phyloP scores from a whole-genome alignment of 2,888 invertebrate genomes.

The Dyspetes luteomarginatus region DNA sequence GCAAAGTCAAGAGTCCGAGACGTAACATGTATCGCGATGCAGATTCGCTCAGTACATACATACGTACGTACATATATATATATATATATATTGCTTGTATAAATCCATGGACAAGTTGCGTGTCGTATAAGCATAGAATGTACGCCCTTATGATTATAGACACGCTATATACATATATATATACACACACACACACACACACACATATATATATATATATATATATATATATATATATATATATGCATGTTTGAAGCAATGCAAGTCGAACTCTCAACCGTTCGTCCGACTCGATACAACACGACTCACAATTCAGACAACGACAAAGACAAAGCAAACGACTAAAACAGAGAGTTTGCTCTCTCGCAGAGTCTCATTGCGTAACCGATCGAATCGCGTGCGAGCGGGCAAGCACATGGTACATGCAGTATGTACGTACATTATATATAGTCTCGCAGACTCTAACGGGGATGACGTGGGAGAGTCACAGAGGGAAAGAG shows the following conservation, averaged over 20 bases:
- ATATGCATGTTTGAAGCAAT: too few species aligned
- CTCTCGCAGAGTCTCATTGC: conserved; percentile 61
- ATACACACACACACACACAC: too few species aligned
- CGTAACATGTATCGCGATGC: conserved; percentile 28
- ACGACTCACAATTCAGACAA: neutral
- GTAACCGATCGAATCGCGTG: conserved; percentile 73
- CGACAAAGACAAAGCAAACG: conserved; percentile 32
- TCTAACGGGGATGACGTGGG: conserved; percentile 56
- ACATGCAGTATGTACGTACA: too few species aligned
- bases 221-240: too few species aligned
- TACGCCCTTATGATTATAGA: too few species aligned
- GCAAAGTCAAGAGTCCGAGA: conserved; percentile 55
- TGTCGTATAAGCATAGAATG: too few species aligned
- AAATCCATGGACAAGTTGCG: too few species aligned
- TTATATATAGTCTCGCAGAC: conserved; percentile 18
- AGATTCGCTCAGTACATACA: neutral
- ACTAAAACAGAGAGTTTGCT: too few species aligned
- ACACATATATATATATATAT: too few species aligned
- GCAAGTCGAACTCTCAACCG: conserved; percentile 25
- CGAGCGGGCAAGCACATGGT: too few species aligned
- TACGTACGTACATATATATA: neutral
- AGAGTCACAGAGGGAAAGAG: conserved; percentile 41
- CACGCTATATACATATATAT: too few species aligned
- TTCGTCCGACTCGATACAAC: neutral
- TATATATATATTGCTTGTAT: neutral